phyloP scores from a whole-genome alignment of 2,113 vertebrate genomes.

The Agelaius tricolor region DNA sequence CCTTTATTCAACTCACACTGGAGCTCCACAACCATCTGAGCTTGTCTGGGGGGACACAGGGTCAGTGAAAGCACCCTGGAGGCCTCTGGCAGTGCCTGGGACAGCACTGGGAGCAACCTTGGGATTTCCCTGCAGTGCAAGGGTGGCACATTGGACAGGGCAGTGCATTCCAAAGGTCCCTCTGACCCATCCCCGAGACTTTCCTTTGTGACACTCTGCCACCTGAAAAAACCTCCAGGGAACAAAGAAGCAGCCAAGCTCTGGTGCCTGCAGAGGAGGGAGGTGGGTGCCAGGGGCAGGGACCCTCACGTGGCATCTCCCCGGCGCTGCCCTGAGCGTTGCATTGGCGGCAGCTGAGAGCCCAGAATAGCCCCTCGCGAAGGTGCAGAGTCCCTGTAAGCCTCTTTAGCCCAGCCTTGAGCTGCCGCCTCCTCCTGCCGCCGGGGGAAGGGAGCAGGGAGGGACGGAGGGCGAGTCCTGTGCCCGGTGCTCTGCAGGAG shows the following conservation, averaged over 20 bases:
- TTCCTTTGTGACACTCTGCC: not conserved
- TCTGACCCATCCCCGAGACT: not conserved
- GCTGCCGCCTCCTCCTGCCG: not conserved
- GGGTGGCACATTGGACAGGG: not conserved
- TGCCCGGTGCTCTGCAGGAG: fast-evolving
- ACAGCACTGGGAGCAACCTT: not conserved
- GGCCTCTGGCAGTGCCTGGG: not conserved
- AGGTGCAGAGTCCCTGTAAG: slow-evolving; percentile 21
- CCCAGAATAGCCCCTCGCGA: not conserved
- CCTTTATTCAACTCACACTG: not conserved
- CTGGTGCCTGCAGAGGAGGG: not conserved
- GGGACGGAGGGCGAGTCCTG: fast-evolving
- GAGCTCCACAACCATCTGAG: not conserved
- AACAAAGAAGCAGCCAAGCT: not conserved
- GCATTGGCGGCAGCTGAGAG: not conserved
- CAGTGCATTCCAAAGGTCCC: not conserved
- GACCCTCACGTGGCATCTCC: not conserved
- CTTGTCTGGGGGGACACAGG: not conserved
- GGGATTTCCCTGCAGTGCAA: not conserved
- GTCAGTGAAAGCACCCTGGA: not conserved
- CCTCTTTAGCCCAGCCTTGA: slow-evolving; percentile 12
- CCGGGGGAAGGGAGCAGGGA: not conserved
- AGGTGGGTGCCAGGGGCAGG: not conserved
- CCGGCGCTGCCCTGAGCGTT: not conserved
- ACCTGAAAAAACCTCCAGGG: not conserved